These are phyloP conservation scores for Pithys albifrons DNA, from an alignment of 2,113 vertebrate species.

Conservation along the genomic window DNA sequence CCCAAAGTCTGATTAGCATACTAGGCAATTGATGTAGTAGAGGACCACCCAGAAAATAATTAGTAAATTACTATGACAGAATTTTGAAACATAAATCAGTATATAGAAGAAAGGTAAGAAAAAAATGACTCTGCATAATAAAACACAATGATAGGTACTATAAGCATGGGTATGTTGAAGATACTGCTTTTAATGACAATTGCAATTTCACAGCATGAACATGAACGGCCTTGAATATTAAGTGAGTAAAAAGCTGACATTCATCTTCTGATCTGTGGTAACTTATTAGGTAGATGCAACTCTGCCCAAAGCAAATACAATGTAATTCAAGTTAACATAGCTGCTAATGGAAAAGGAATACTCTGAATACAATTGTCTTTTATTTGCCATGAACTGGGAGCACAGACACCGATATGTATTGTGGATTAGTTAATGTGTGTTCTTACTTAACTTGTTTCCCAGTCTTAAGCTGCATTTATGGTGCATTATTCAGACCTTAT, in stretches of 20 bases:
- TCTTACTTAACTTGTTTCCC: neutral
- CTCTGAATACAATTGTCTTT: neutral
- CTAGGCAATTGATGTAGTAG: neutral
- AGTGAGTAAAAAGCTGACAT: neutral
- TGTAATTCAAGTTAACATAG: neutral
- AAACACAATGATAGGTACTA: neutral
- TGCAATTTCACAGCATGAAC: neutral
- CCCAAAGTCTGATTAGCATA: neutral
- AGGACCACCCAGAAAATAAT: conserved; percentile 9
- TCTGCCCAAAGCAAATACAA: neutral
- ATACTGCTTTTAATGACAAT: neutral
- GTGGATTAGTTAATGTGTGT: neutral
- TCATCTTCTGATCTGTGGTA: neutral
- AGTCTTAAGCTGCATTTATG: neutral
- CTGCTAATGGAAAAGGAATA: neutral
- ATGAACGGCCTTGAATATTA: neutral
- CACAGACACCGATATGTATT: neutral
- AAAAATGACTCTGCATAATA: neutral
- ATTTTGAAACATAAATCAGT: neutral
- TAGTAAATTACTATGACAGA: neutral
- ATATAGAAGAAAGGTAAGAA: neutral
- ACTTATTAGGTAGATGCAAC: neutral
- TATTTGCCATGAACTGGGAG: neutral
- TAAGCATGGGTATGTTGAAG: neutral
- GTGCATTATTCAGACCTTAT: neutral